phyloP scores from a whole-genome alignment of 2,888 invertebrate genomes.

The Salpingus planirostris region DNA sequence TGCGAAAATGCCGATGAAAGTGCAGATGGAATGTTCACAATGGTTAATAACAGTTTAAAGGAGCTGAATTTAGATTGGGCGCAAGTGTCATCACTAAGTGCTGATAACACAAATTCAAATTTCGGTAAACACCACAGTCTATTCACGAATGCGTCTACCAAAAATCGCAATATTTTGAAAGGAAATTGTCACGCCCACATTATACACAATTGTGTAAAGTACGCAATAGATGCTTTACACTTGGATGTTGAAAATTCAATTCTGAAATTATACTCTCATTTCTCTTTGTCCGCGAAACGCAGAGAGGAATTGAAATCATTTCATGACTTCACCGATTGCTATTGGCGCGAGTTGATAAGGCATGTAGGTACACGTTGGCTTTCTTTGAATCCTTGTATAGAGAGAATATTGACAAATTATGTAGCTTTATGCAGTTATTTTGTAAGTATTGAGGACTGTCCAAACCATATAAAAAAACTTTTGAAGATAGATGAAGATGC shows the following conservation, averaged over 20 bases:
- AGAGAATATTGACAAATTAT: not conserved
- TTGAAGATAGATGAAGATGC: slow-evolving; percentile 1
- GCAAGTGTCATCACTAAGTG: not conserved
- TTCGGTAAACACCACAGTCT: not conserved
- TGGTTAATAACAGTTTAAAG: not conserved
- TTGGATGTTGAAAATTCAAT: not conserved
- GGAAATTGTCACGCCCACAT: slow-evolving; percentile 1
- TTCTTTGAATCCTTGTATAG: slow-evolving; percentile 1
- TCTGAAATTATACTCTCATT: slow-evolving; percentile 1
- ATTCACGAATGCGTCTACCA: not conserved
- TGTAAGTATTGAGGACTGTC: not conserved
- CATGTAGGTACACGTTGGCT: slow-evolving; percentile 1
- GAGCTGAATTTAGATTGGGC: not conserved
- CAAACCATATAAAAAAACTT: not conserved
- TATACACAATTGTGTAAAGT: not conserved
- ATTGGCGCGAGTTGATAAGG: not conserved
- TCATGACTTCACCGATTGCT: not conserved
- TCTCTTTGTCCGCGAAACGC: not conserved
- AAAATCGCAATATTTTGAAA: not conserved
- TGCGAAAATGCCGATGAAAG: not conserved
- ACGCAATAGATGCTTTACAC: not conserved
- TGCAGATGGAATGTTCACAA: not conserved
- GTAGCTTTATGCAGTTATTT: not conserved
- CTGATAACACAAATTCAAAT: slow-evolving; percentile 1
- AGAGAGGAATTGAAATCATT: slow-evolving; percentile 1